phyloP scores from a whole-genome alignment of 2,888 invertebrate genomes.

The Argynnis bischoffii region DNA sequence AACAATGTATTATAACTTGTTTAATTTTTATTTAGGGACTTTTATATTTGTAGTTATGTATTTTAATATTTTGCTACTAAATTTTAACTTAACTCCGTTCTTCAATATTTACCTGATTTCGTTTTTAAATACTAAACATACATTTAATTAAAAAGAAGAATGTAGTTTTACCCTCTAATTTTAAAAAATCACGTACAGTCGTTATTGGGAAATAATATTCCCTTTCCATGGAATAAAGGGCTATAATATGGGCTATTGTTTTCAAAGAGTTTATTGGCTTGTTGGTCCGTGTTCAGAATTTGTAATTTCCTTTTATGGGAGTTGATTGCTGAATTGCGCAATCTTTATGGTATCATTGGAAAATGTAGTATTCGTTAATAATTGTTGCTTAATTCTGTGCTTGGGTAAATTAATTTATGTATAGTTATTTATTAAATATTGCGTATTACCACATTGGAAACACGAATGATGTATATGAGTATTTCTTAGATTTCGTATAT shows the following conservation, averaged over 20 bases:
- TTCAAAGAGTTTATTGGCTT: conserved; percentile 59
- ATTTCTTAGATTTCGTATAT: too few species aligned
- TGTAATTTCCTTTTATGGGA: conserved; percentile 59
- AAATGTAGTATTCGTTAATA: not conserved
- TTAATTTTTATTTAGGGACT: too few species aligned
- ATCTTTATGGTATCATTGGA: conserved; percentile 38
- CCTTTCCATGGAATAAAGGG: not conserved
- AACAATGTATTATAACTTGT: conserved; percentile 7
- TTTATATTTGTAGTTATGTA: not conserved
- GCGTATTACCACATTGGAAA: too few species aligned
- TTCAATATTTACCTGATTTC: too few species aligned
- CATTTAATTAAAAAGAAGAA: too few species aligned
- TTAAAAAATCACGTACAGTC: too few species aligned
- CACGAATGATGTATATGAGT: too few species aligned
- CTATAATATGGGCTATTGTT: conserved; percentile 49
- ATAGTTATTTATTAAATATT: too few species aligned
- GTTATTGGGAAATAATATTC: not conserved
- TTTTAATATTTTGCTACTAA: too few species aligned
- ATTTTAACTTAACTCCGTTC: too few species aligned
- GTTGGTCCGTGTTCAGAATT: conserved; percentile 58
- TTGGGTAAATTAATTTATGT: not conserved
- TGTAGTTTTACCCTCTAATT: too few species aligned
- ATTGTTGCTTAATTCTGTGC: not conserved
- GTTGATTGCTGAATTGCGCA: conserved; percentile 51
- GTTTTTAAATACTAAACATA: too few species aligned